Conservation (phyloP, 2,888 invertebrate genomes). For the Harpagoxenus sublaevis region DNA sequence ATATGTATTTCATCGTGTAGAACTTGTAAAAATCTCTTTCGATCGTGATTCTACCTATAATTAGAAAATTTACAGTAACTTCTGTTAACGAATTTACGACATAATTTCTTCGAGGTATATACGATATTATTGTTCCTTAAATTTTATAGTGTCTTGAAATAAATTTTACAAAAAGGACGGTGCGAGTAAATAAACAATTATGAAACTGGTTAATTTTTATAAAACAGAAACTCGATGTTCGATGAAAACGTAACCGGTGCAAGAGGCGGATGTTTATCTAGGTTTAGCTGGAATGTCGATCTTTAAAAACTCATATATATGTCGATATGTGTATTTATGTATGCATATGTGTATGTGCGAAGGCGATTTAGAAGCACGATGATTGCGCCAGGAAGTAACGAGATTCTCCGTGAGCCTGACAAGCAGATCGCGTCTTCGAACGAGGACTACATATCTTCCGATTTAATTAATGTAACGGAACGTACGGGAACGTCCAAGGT, state of each 20-base stretch:
- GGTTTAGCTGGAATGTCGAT: conserved; percentile 28
- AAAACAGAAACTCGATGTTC: not conserved
- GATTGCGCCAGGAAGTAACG: conserved; percentile 31
- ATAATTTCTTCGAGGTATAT: not conserved
- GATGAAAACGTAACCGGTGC: not conserved
- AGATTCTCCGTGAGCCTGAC: conserved; percentile 39
- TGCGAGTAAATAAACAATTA: not conserved
- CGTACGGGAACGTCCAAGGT: conserved; percentile 17
- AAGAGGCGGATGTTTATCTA: conserved; percentile 46
- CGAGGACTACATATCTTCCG: conserved; percentile 41
- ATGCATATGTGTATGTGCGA: not conserved
- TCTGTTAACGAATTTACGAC: conserved; percentile 1
- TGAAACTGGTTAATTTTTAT: not conserved
- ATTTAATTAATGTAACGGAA: conserved; percentile 53
- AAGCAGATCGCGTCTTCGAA: conserved; percentile 29
- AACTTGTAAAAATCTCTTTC: not conserved
- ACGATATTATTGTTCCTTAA: not conserved
- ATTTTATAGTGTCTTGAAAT: not conserved
- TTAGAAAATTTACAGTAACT: not conserved
- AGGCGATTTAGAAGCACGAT: conserved; percentile 25
- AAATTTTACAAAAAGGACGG: not conserved
- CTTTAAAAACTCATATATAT: not conserved
- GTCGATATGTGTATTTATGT: not conserved
- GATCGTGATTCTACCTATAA: not conserved
- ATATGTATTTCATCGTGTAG: not conserved